Percentiles rank a stretch among this genome's conserved stretches.
These are phyloP conservation scores for Araneus ventricosus DNA, from an alignment of 1,140 invertebrate species.

Conservation along the genomic window DNA sequence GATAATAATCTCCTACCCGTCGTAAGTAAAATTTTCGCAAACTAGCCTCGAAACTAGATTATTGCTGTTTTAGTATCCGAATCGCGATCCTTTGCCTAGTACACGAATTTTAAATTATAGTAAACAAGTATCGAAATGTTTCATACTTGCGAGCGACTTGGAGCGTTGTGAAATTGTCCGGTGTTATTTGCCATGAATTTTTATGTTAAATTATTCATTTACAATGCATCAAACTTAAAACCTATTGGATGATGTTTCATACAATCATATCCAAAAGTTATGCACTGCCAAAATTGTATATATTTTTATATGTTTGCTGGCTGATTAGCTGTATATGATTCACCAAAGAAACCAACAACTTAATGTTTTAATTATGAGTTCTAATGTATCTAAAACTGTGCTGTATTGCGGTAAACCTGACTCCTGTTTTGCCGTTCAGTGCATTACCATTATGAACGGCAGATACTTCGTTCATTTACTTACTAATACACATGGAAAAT, in stretches of 20 bases:
- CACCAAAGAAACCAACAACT: background rate
- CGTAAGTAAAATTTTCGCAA: conserved; percentile 69
- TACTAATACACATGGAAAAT: background rate
- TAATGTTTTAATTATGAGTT: no score
- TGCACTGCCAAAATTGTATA: no score
- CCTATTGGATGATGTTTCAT: background rate
- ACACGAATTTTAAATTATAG: background rate
- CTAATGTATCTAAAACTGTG: no score
- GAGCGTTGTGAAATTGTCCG: background rate
- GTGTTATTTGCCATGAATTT: background rate
- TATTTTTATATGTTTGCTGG: no score
- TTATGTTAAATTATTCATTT: background rate
- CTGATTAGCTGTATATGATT: background rate
- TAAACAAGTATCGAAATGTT: background rate
- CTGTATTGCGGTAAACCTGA: no score
- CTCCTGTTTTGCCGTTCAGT: no score
- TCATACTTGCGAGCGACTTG: no score
- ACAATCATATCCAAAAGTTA: background rate
- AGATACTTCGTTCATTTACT: no score
- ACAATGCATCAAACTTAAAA: background rate
- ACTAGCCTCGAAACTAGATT: conserved; percentile 75
- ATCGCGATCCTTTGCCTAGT: background rate
- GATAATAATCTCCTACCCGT: conserved; percentile 51
- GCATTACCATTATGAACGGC: no score
- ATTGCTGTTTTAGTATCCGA: conserved; percentile 43